Base-by-base conservation (phyloP, 2,113 vertebrate genomes). In the Actenoides lindsayi region DNA sequence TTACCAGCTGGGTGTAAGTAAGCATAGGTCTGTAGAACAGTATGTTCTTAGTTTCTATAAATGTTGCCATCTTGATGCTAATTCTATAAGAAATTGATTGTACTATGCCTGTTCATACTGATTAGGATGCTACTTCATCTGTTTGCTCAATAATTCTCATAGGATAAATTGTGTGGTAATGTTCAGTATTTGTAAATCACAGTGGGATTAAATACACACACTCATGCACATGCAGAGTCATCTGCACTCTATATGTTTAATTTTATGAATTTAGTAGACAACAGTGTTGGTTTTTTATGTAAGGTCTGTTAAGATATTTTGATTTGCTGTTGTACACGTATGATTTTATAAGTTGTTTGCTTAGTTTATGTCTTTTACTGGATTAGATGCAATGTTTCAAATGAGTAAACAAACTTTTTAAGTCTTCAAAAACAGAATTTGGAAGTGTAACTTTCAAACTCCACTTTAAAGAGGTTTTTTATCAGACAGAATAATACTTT, bases 401-500 rank as follows among this genome's bases (percentile, higher is more conserved):
- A 50, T 54, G n/a, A 70, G 27, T 44, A 89, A 93, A 91, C n/a
- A 64, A 28, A 46, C 70, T 83, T 87, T 39, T 67, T 53, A 81
- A 78, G 27, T 83, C 50, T 90, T 83, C 42, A 91, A 78, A 94
- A 86, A 17, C 4, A 51, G 23, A 89, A 75, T 85, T 73, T 90
- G 25, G n/a, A 90, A 56, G 4, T 67, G 18, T 11, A 91, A 69
- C 42, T 78, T 83, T 90, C 75, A 86, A 94, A 28, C 20, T 74
- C 2, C 11, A 73, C 54, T 83, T 85, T 90, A 80, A 88, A 88
- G 56, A 77, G 20, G 15, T 48, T 77, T 93, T 90, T 93, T 93
- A 77, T 90, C 71, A 88, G 91, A 94, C 39, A 80, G 31, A 96
- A 54, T 73, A 69, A 50, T 63, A 44, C 42, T 87, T 84, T 84